Evolutionary conservation across 2,113 vertebrate species (phyloP), one percentile per base, ranked within the genome.

Genomic region (Copsychus sechellarum): DNA sequence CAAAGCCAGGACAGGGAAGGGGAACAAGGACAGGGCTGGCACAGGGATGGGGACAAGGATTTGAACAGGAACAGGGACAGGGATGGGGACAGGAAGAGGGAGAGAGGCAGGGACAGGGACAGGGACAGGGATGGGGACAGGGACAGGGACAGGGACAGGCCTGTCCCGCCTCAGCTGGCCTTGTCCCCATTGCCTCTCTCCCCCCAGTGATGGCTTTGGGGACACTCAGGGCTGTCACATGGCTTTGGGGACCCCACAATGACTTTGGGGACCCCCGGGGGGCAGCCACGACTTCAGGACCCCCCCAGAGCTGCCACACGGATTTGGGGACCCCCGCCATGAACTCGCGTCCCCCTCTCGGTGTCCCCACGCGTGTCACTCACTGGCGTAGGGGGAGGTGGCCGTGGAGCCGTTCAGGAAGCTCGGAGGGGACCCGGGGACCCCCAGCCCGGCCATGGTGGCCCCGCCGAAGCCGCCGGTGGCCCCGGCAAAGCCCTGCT

Each of bases 301-400:
- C 23, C 28, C 8, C 34, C 9, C 16, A 16, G 17, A 3, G 17
- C 12, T 67, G 64, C 24, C 17, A 20, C 67, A 18, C 8, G 11
- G 3, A 22, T 57, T 43, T 57, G 40, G 70, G 42, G 54, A 58
- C 38, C 36, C 36, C 11, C 38, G 11, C 11, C 53, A 36, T 0
- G 6, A 23, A 9, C 12, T n/a, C 28, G 9, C 8, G 72, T 58
- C 54, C 43, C 43, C 14, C 25, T 18, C n/a, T 0, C 3, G 16
- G 5, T 23, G 50, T 20, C 23, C 43, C 47, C 1, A 3, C 28
- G 4, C 0, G 33, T 29, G 73, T 28, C 64, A n/a, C 99, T 99
- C 98, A 99, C 99, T 99, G 97, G 99, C 98, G 45, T 99, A 99
- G 81, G 99, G 99, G 14, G 99, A 99, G 97, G 98, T 99, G 97